Evolutionary conservation across 2,113 vertebrate genomes (phyloP), one percentile per base, ranked within the genome.

Genomic region (Sardina pilchardus): DNA sequence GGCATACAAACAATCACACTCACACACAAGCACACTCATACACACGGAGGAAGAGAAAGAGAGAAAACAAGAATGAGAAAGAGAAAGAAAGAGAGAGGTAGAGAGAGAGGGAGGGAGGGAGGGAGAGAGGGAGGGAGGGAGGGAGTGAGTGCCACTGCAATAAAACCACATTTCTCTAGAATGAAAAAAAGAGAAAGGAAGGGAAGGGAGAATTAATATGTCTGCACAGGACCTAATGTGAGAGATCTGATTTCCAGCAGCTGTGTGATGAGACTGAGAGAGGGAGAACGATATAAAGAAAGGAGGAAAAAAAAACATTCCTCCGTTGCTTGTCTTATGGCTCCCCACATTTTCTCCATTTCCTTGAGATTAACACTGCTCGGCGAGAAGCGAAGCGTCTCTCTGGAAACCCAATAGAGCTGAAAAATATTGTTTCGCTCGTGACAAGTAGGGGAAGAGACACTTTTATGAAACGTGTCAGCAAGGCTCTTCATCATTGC

Each of bases 391-490:
- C 8, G 30, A 17, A 34, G 71, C 26, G 16, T 17, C 4, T 78
- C 12, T 78, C 71, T 36, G 71, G 71, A 78, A 78, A 78, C 71
- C 71, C 30, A 78, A 78, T 78, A 78, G 71, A 36, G 34, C 30
- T 5, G 30, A 78, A 78, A 78, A 78, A 78, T 78, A 78, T 78
- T 78, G 71, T 78, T 78, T 36, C 0, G 71, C 30, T 17, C 10
- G 10, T 78, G 71, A 78, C 26, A 78, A 78, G 71, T 34, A 78
- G 34, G 71, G 71, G 71, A 78, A 78, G 30, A 14, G 71, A 78
- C 71, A 78, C 71, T 78, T 78, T 78, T 78, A 78, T 78, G 71
- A 78, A 78, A 78, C 71, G 19, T 78, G 71, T 78, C 71, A 34
- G 71, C 30, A 36, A 78, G 71, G 14, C 71, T 78, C 71, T 78